Conservation (phyloP, 2,888 invertebrate species). For the Drosophila infuscata region DNA sequence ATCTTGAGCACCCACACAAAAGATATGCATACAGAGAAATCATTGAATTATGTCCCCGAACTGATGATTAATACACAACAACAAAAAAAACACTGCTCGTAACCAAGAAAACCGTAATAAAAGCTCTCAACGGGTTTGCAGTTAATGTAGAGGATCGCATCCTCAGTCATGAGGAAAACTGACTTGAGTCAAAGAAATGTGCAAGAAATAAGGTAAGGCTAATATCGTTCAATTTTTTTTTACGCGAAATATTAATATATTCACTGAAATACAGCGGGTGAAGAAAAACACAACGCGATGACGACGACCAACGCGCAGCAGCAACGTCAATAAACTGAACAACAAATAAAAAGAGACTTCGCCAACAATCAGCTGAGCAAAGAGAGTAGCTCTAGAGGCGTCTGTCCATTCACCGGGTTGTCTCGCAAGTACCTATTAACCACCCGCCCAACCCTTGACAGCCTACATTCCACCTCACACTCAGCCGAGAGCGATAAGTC, state of each 20-base stretch:
- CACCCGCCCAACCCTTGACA: neutral
- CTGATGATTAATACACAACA: slow-evolving; percentile 61
- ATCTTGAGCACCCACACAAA: slow-evolving; percentile 33
- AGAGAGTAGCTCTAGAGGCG: slow-evolving; percentile 9
- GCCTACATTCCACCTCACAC: neutral
- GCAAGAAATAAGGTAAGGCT: neutral
- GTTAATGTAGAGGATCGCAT: neutral
- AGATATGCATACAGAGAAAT: slow-evolving; percentile 25
- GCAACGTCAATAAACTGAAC: slow-evolving; percentile 56
- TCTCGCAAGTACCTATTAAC: slow-evolving; percentile 10
- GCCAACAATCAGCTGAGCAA: slow-evolving; percentile 44
- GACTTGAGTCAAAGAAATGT: slow-evolving; percentile 4
- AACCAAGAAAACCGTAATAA: slow-evolving; percentile 6
- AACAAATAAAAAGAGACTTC: slow-evolving; percentile 26
- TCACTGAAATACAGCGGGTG: slow-evolving; percentile 13
- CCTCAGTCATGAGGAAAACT: neutral
- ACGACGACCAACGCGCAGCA: slow-evolving; percentile 46
- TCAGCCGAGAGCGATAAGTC: slow-evolving; percentile 13
- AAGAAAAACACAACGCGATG: slow-evolving; percentile 19
- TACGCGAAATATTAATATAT: slow-evolving; percentile 39
- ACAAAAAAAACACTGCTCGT: slow-evolving; percentile 5
- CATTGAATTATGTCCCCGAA: slow-evolving; percentile 28
- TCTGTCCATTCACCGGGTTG: slow-evolving; percentile 28
- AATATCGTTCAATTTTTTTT: slow-evolving; percentile 1
- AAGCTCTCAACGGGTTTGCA: slow-evolving; percentile 19